Conservation (phyloP, 2,797 vertebrate genomes). For the Oreochromis grahami region DNA sequence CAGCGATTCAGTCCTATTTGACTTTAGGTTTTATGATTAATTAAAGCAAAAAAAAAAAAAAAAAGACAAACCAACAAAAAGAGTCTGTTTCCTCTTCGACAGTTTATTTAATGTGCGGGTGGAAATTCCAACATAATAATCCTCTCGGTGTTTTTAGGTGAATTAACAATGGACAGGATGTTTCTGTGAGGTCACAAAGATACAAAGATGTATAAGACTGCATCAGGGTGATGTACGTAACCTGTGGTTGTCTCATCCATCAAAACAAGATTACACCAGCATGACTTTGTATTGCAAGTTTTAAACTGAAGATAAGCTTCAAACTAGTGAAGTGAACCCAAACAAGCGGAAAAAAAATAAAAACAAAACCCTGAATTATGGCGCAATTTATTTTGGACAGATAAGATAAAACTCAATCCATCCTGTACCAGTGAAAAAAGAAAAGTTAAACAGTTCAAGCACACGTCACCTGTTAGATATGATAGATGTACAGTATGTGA, state of each 20-base stretch:
- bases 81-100: not conserved
- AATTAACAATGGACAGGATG: not conserved
- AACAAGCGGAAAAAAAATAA: not conserved
- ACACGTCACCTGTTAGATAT: not conserved
- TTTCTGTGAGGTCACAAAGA: not conserved
- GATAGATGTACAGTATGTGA: not conserved
- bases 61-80: not conserved
- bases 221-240: not conserved
- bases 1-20: not conserved
- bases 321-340: not conserved
- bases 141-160: not conserved
- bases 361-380: not conserved
- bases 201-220: not conserved
- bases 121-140: not conserved
- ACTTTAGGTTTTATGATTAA: not conserved
- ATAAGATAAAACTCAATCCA: conserved; percentile 16
- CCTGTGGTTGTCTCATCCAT: not conserved
- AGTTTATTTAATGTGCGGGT: not conserved
- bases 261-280: not conserved
- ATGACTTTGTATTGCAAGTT: not conserved
- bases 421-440: not conserved
- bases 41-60: not conserved
- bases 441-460: not conserved
- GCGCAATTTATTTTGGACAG: not conserved
- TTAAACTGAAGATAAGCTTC: conserved; percentile 4